Conservation (phyloP, 2,113 vertebrate species). For the Chunga burmeisteri region DNA sequence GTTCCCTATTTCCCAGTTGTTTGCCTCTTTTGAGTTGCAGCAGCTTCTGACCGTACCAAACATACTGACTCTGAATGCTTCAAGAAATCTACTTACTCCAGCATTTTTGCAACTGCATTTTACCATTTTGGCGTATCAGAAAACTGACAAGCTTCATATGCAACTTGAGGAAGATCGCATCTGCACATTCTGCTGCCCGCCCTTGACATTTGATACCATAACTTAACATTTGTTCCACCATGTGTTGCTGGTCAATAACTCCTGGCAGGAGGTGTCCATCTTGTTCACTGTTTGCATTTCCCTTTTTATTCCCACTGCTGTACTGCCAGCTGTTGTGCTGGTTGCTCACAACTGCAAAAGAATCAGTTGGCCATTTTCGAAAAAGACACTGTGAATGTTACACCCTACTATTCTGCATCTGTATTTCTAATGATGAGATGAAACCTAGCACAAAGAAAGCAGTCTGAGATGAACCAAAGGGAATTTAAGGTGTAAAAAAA, state of each 20-base stretch:
- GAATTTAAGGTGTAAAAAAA: background rate
- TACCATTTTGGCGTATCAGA: background rate
- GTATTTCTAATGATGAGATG: background rate
- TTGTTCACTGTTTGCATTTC: conserved; percentile 12
- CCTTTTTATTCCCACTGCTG: background rate
- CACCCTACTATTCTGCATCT: background rate
- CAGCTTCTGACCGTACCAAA: background rate
- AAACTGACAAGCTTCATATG: background rate
- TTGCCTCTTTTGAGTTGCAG: background rate
- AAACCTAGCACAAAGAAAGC: background rate
- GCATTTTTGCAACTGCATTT: background rate
- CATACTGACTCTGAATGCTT: background rate
- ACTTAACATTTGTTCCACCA: conserved; percentile 55
- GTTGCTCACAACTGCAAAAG: conserved; percentile 11
- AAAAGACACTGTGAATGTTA: background rate
- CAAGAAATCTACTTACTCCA: background rate
- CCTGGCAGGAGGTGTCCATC: background rate
- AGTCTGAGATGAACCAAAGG: background rate
- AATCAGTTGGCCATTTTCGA: background rate
- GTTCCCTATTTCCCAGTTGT: background rate
- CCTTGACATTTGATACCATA: conserved; percentile 32
- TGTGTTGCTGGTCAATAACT: conserved; percentile 58
- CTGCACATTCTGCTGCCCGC: background rate
- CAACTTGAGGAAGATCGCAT: background rate
- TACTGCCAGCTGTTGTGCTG: conserved; percentile 35